These are phyloP conservation scores for Triplophysa rosa DNA, from an alignment of 2,113 vertebrate species.

Conservation along the genomic window DNA sequence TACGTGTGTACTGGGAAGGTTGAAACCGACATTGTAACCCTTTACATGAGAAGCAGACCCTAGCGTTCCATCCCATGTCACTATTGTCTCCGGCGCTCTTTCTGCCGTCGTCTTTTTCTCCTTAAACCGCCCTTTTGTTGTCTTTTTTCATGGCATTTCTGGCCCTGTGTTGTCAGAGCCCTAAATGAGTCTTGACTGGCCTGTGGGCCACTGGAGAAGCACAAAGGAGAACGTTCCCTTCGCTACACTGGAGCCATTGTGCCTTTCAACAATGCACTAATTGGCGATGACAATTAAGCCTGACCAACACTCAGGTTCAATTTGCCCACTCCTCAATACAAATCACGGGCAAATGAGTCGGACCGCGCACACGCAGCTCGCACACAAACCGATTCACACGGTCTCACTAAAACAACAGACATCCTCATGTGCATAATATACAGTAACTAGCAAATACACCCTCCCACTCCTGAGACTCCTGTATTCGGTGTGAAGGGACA, in stretches of 20 bases:
- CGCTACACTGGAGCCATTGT: constrained; percentile 93
- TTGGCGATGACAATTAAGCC: constrained; percentile 90
- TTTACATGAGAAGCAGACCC: constrained; percentile 68
- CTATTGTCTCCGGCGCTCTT: constrained; percentile 64
- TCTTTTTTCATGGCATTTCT: constrained; percentile 86
- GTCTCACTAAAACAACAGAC: constrained; percentile 34
- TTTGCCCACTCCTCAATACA: constrained; percentile 70
- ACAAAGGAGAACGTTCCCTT: constrained; percentile 85
- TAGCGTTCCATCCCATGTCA: constrained; percentile 66
- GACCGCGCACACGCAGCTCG: constrained; percentile 48
- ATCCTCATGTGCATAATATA: constrained; percentile 16
- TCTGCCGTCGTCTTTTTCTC: constrained; percentile 60
- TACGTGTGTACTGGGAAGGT: constrained; percentile 56
- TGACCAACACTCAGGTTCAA: constrained; percentile 81
- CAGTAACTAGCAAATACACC: constrained; percentile 36
- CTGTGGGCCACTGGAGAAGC: constrained; percentile 90
- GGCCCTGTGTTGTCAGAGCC: constrained; percentile 80
- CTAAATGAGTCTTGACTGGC: constrained; percentile 97
- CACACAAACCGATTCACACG: constrained; percentile 26
- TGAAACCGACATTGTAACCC: constrained; percentile 66
- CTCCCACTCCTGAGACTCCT: not conserved
- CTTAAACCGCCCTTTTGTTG: constrained; percentile 76
- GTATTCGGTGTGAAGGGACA: not conserved
- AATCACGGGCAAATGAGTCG: constrained; percentile 65
- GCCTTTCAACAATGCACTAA: constrained; percentile 89